These are phyloP conservation scores for Cremastinae sp. DNA, from an alignment of 2,888 invertebrate species.

Conservation along the genomic window DNA sequence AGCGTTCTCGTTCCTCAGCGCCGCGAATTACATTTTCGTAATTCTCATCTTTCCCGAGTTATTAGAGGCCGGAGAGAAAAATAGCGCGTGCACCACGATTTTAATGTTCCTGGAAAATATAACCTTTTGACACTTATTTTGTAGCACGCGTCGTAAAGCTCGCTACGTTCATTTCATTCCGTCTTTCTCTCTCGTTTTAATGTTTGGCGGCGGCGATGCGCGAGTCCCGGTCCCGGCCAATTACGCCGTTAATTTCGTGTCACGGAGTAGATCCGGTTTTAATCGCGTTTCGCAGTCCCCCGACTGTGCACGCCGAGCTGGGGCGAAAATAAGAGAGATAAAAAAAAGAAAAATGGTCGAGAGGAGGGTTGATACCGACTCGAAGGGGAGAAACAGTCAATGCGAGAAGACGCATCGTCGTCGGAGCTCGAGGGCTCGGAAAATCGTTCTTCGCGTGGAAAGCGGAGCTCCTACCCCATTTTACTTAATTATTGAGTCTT, in stretches of 20 bases:
- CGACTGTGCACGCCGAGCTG: slow-evolving; percentile 2
- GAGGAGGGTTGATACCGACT: slow-evolving; percentile 29
- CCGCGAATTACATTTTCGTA: no score
- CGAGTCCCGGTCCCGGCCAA: slow-evolving; percentile 30
- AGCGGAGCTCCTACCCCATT: slow-evolving; percentile 61
- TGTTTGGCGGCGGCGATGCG: slow-evolving; percentile 16
- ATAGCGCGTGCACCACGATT: no score
- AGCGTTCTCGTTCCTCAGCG: no score
- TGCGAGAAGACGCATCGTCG: slow-evolving; percentile 7
- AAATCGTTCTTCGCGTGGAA: slow-evolving; percentile 58
- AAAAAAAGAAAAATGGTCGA: slow-evolving; percentile 26
- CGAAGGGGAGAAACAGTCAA: slow-evolving; percentile 24
- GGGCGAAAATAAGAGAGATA: slow-evolving; percentile 15
- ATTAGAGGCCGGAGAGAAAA: no score
- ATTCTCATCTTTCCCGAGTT: no score
- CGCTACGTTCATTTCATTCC: no score
- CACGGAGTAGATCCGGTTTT: slow-evolving; percentile 46
- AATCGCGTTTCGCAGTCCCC: slow-evolving; percentile 35
- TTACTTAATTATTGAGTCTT: slow-evolving; percentile 71
- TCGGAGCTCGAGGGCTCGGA: slow-evolving; percentile 29
- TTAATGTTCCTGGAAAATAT: no score
- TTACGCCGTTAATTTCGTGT: slow-evolving; percentile 48
- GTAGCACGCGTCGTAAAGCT: no score
- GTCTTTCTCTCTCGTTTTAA: background rate
- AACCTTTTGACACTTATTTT: no score